These are phyloP conservation scores for Chrysolina americana DNA, from an alignment of 2,888 invertebrate species.

Conservation along the genomic window DNA sequence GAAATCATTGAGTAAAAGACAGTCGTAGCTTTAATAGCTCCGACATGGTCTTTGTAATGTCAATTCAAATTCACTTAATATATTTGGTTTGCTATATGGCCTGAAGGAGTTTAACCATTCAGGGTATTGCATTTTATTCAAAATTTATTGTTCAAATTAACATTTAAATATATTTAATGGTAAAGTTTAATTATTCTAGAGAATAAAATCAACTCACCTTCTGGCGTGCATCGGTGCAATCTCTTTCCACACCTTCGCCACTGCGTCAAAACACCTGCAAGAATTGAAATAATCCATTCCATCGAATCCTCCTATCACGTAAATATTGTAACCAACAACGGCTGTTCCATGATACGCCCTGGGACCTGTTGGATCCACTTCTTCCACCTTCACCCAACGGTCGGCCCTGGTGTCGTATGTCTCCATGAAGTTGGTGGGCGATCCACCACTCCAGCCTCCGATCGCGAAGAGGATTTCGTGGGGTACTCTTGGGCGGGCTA, in stretches of 20 bases:
- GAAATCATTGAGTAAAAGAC: too few relatives aligned
- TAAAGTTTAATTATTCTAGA: too few relatives aligned
- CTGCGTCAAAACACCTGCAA: slow-evolving; percentile 83
- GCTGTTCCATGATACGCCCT: slow-evolving; percentile 96
- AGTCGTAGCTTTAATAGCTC: too few relatives aligned
- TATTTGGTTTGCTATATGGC: too few relatives aligned
- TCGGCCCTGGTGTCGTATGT: slow-evolving; percentile 92
- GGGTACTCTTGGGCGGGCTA: slow-evolving; percentile 87
- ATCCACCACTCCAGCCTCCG: slow-evolving; percentile 85
- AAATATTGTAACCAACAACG: slow-evolving; percentile 87
- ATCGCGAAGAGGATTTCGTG: slow-evolving; percentile 91
- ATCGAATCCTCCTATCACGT: slow-evolving; percentile 93
- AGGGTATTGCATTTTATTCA: too few relatives aligned
- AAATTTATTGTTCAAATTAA: too few relatives aligned
- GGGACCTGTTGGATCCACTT: slow-evolving; percentile 87
- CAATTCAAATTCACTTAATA: too few relatives aligned
- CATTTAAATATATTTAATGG: too few relatives aligned
- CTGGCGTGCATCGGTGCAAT: slow-evolving; percentile 92
- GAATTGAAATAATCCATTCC: slow-evolving; percentile 69
- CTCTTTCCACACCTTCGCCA: slow-evolving; percentile 88
- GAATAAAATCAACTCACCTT: neutral
- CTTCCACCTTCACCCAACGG: slow-evolving; percentile 87
- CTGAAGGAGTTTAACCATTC: too few relatives aligned
- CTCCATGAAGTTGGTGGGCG: slow-evolving; percentile 85
- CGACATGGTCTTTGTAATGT: too few relatives aligned